Evolutionary conservation across 2,888 invertebrate genomes (phyloP), one percentile per base, ranked within the genome.

Genomic region (Anoncus sp.): DNA sequence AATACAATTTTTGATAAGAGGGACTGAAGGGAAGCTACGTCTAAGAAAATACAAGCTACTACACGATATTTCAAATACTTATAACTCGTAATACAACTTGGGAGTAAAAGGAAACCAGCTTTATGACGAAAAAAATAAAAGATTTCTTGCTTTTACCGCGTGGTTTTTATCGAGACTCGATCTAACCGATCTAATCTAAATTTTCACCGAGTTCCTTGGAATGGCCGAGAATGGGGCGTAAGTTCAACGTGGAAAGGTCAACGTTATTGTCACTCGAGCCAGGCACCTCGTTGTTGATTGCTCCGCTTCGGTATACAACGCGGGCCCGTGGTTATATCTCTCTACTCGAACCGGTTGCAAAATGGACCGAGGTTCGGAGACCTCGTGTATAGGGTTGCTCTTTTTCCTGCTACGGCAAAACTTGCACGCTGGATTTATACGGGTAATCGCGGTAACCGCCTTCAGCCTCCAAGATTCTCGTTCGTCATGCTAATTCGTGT

Each of bases 351-450:
- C 78, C 78, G 78, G 78, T 78, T 78, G 77, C 74, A 78, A 78
- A 78, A 78, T 78, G 78, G 74, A 71, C 78, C 78, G 78, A 78
- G n/a, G 78, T 69, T 78, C 78, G 57, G 55, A 27, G 74, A 74
- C 78, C 78, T 60, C 78, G 31, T n/a, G 10, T 24, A 60, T n/a
- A 69, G 78, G 78, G 78, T 78, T 78, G 78, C 65, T 78, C 74
- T 55, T 71, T 65, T 74, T 78, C 63, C 65, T 72, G 63, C 72
- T 65, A 24, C 35, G 43, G 38, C 55, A 18, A 38, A 57, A 63
- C 63, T 57, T 22, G 57, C 20, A 20, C 45, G 51, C 45, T 45
- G 40, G 12, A 72, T 18, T 72, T 65, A 57, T 65, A 57, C 65
- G 72, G 65, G 57, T 47, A n/a, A 72, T 65, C 18, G 31, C 38